phyloP scores from a whole-genome alignment of 2,888 invertebrate genomes.

The Leptura quadrifasciata region DNA sequence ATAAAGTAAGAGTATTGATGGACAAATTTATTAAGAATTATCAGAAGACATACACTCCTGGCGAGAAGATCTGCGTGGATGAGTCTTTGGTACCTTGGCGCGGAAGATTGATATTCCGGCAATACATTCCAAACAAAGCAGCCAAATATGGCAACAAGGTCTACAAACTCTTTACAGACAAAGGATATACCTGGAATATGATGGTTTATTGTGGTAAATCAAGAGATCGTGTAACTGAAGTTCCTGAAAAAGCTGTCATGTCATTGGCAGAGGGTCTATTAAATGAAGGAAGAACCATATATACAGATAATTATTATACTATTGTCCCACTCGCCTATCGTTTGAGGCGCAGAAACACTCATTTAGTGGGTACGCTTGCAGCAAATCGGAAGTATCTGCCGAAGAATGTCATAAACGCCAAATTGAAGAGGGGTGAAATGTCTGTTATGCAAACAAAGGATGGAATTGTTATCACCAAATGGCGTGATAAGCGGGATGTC shows the following conservation, averaged over 20 bases:
- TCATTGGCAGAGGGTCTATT: background rate
- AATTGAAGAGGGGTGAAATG: conserved; percentile 46
- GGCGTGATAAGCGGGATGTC: conserved; percentile 45
- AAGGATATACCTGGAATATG: conserved; percentile 48
- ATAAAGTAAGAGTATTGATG: conserved; percentile 26
- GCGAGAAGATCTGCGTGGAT: conserved; percentile 47
- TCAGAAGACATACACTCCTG: conserved; percentile 50
- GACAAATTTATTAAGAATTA: conserved; percentile 40
- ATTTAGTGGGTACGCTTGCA: conserved; percentile 53
- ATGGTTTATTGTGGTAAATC: conserved; percentile 30
- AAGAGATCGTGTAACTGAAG: background rate
- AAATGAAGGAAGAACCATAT: conserved; percentile 15
- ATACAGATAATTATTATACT: conserved; percentile 54
- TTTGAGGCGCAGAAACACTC: conserved; percentile 49
- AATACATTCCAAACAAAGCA: conserved; percentile 46
- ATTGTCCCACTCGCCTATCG: conserved; percentile 51
- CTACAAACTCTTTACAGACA: conserved; percentile 46
- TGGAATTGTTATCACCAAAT: conserved; percentile 37
- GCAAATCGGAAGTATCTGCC: conserved; percentile 43
- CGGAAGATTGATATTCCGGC: conserved; percentile 48
- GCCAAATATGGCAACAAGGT: conserved; percentile 47
- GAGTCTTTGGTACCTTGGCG: conserved; percentile 46
- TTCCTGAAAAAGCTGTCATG: background rate
- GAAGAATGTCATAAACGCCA: conserved; percentile 20
- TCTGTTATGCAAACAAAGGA: conserved; percentile 42